Conservation (phyloP, 2,888 invertebrate genomes). For the Philhelius pedissequus region DNA sequence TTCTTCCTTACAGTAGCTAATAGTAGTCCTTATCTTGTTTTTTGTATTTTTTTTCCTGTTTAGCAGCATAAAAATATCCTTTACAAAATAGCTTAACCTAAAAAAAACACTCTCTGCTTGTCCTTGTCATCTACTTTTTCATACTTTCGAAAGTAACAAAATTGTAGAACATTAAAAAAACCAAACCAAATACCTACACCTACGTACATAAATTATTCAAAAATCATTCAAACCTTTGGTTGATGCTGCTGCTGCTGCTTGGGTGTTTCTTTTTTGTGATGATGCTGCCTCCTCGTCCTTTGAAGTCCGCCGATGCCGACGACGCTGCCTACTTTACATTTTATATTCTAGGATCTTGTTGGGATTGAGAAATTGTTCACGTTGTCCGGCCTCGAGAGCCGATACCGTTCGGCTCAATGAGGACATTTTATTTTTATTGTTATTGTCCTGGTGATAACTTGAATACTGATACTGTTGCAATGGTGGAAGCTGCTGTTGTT, state of each 20-base stretch:
- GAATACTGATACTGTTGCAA: conserved; percentile 69
- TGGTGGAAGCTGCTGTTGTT: conserved; percentile 65
- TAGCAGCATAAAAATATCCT: conserved; percentile 21
- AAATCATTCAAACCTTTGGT: conserved; percentile 9
- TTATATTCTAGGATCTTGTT: conserved; percentile 79
- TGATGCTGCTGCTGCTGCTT: background rate
- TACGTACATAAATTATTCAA: conserved; percentile 15
- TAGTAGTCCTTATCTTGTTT: conserved; percentile 17
- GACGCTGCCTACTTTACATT: conserved; percentile 77
- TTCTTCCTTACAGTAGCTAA: conserved; percentile 10
- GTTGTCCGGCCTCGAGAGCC: conserved; percentile 77
- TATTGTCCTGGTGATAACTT: conserved; percentile 70
- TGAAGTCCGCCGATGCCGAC: conserved; percentile 73
- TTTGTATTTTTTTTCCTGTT: background rate
- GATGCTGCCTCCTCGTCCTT: background rate
- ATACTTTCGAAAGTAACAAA: conserved; percentile 3
- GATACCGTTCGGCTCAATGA: conserved; percentile 77
- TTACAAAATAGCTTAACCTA: conserved; percentile 10
- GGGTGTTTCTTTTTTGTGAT: background rate
- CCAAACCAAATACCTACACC: background rate
- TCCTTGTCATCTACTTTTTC: background rate
- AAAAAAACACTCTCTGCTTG: background rate
- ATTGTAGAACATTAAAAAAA: background rate
- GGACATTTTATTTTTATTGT: conserved; percentile 72
- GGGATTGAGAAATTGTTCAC: conserved; percentile 79